phyloP scores from a whole-genome alignment of 2,888 invertebrate genomes.

The Ypsolopha scabrella region DNA sequence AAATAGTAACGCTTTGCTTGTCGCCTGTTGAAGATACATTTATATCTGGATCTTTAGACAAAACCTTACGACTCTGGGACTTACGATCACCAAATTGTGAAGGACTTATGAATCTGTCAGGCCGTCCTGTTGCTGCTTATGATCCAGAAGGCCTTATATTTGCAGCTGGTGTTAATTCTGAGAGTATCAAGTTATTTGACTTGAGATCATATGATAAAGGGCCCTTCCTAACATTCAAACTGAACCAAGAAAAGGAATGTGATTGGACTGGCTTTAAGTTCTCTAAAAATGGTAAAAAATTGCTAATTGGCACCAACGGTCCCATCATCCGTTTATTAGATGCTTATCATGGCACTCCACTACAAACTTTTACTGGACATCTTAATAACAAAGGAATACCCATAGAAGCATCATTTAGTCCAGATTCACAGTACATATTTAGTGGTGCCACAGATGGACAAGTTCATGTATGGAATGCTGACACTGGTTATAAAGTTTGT shows the following conservation, averaged over 20 bases:
- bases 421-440: slow-evolving; percentile 98
- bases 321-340: slow-evolving; percentile 94
- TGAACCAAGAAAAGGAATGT: slow-evolving; percentile 95
- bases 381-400: slow-evolving; percentile 95
- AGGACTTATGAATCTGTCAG: slow-evolving; percentile 96
- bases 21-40: slow-evolving; percentile 99
- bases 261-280: slow-evolving; percentile 99
- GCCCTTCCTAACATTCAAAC: slow-evolving; percentile 95
- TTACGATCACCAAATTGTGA: slow-evolving; percentile 97
- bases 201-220: slow-evolving; percentile 98
- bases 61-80: slow-evolving; percentile 97
- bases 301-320: slow-evolving; percentile 97
- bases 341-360: slow-evolving; percentile 96
- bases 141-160: slow-evolving; percentile 99
- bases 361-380: slow-evolving; percentile 94
- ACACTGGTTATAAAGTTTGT: slow-evolving; percentile 92
- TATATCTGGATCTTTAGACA: slow-evolving; percentile 96
- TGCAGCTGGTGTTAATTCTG: slow-evolving; percentile 98
- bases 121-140: slow-evolving; percentile 97
- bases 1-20: slow-evolving; percentile 96
- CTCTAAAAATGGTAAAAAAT: slow-evolving; percentile 97
- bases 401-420: slow-evolving; percentile 97
- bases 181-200: slow-evolving; percentile 97
- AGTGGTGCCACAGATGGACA: slow-evolving; percentile 98
- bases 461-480: slow-evolving; percentile 98